Base-by-base conservation (phyloP, 2,888 invertebrate species). In the Troilus luridus region DNA sequence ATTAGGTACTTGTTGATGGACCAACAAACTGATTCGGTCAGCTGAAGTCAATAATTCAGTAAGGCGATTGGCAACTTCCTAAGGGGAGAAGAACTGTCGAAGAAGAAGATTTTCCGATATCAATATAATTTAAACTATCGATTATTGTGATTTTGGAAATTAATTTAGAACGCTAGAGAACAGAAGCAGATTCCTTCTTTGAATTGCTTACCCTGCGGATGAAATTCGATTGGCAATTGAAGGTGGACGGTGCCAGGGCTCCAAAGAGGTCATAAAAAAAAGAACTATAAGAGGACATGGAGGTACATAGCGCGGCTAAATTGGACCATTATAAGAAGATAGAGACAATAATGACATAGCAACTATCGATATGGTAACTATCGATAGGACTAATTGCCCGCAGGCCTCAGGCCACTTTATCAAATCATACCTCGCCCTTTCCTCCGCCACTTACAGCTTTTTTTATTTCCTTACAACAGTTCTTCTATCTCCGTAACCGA, bases 261-360 rank as follows among this genome's bases (percentile, higher is more conserved):
- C 24, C 67, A 67, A 24, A 67, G 67, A 67, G 67, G 67, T 67
- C 24, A 67, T 12, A 67, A 67, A 67, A 67, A 67, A 67, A 67
- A 24, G 24, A 67, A 41, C 41, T 67, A 27, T 3, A 67, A 67
- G 67, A 67, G 24, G 67, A 24, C 67, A 67, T 3, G 14, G 67
- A 67, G 67, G 67, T 67, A 67, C 67, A 67, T 67, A 67, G 67
- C 67, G 67, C 67, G 67, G 24, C 14, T 67, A 67, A 67, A 67
- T 67, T 67, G 67, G 67, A 67, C 67, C 67, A 67, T 67, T 67
- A 67, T 24, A 67, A 14, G 6, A 27, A 67, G 67, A 67, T 67
- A 67, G 67, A 67, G 67, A 27, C 24, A 67, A 67, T 67, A 67
- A 67, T 67, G 67, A 67, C 67, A 67, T 24, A 67, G 24, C 67